A percentile compares a stretch with the other conserved stretches of the same genome.
phyloP scores from a whole-genome alignment of 23 tunicate genomes.

The Ciona savignyi region DNA sequence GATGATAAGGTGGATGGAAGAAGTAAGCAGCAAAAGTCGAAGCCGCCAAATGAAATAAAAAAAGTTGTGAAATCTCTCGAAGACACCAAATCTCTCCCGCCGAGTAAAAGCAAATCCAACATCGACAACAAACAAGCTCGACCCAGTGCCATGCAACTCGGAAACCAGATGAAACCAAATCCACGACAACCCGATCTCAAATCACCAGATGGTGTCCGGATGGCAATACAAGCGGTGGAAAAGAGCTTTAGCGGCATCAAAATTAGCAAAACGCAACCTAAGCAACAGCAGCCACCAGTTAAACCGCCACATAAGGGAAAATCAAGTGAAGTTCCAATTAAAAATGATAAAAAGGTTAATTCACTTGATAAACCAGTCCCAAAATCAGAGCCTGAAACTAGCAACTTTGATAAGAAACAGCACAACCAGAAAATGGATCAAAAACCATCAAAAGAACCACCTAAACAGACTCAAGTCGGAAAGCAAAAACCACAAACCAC shows the following conservation, averaged over 20 bases:
- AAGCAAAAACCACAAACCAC: neutral
- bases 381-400: neutral
- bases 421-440: neutral
- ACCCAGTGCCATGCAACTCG: neutral
- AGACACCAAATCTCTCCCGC: neutral
- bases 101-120: neutral
- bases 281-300: neutral
- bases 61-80: neutral
- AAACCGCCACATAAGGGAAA: neutral
- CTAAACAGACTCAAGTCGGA: neutral
- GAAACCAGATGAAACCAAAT: neutral
- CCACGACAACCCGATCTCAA: neutral
- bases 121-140: neutral
- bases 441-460: neutral
- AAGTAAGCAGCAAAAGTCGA: neutral
- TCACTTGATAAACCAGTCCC: neutral
- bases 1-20: neutral
- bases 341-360: neutral
- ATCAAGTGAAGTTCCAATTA: neutral
- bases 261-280: neutral
- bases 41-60: neutral
- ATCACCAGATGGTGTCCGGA: no score
- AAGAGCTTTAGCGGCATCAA: neutral
- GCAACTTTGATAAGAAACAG: neutral
- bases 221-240: slow-evolving; percentile 1